Percentiles rank a stretch among this genome's conserved stretches.
Conservation (phyloP, 2,113 vertebrate species). For the Pleuronectes platessa region DNA sequence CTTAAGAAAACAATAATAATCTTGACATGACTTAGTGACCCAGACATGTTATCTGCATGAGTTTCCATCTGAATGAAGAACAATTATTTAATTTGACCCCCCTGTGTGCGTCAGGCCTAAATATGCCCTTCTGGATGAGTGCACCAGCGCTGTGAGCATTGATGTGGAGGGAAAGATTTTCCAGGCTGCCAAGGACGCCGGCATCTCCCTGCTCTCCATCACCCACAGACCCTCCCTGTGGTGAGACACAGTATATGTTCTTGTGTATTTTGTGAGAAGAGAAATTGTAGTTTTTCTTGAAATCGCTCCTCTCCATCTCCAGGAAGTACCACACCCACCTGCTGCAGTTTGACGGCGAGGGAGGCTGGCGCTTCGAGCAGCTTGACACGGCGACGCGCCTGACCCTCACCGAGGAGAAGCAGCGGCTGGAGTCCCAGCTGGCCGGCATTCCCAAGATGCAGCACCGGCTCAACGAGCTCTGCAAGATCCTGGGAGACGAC, state of each 20-base stretch:
- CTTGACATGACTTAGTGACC: no score
- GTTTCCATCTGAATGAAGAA: neutral
- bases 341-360: constrained; percentile 98
- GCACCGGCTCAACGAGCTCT: constrained; percentile 94
- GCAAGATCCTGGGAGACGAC: constrained; percentile 96
- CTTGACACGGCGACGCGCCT: constrained; percentile 94
- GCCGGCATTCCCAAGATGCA: constrained; percentile 98
- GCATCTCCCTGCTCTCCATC: constrained; percentile 96
- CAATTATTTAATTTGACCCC: neutral
- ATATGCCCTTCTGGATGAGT: constrained; percentile 96
- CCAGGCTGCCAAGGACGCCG: constrained; percentile 92
- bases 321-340: constrained; percentile 99
- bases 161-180: constrained; percentile 99
- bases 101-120: constrained; percentile 86
- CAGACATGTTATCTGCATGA: no score
- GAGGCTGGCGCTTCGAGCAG: constrained; percentile 96
- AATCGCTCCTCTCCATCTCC: neutral
- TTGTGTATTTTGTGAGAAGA: no score
- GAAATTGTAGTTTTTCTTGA: no score
- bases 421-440: constrained; percentile 94
- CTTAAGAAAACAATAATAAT: no score
- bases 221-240: constrained; percentile 98
- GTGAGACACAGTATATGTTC: constrained; percentile 77
- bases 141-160: constrained; percentile 98
- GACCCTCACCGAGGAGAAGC: constrained; percentile 96